Evolutionary conservation across 2,797 vertebrate species (phyloP).

Genomic region (Coracias cyanogaster): DNA sequence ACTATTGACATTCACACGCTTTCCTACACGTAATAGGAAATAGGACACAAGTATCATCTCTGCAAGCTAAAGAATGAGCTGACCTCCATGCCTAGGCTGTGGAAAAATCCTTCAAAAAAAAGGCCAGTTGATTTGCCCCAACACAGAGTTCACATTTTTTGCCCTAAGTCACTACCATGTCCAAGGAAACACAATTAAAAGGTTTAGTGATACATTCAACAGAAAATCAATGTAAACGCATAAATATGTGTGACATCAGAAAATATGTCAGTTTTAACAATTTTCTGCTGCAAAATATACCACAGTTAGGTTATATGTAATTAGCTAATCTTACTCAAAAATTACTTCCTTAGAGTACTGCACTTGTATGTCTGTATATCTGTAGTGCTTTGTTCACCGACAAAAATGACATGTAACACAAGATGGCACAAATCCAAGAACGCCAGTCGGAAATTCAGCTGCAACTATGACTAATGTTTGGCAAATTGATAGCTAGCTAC

Average conservation of each 20-base stretch:
- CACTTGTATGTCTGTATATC: background rate
- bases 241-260: background rate
- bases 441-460: constrained; percentile 40
- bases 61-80: background rate
- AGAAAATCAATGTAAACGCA: background rate
- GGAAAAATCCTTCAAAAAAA: background rate
- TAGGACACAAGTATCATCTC: background rate
- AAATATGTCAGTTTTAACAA: background rate
- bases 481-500: constrained; percentile 25
- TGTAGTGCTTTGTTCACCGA: constrained; percentile 51
- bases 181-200: background rate
- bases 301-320: background rate
- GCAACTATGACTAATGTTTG: constrained; percentile 60
- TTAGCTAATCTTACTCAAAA: background rate
- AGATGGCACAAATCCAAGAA: constrained; percentile 26
- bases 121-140: background rate
- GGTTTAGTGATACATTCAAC: background rate
- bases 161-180: background rate
- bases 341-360: background rate
- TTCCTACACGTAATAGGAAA: background rate
- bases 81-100: background rate
- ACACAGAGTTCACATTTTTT: rapidly evolving
- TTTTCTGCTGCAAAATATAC: background rate
- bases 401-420: constrained; percentile 41
- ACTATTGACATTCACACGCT: background rate